A percentile compares a stretch with the other conserved stretches of the same genome.
Conservation (phyloP, 2,797 vertebrate genomes). For the Manis pentadactyla region DNA sequence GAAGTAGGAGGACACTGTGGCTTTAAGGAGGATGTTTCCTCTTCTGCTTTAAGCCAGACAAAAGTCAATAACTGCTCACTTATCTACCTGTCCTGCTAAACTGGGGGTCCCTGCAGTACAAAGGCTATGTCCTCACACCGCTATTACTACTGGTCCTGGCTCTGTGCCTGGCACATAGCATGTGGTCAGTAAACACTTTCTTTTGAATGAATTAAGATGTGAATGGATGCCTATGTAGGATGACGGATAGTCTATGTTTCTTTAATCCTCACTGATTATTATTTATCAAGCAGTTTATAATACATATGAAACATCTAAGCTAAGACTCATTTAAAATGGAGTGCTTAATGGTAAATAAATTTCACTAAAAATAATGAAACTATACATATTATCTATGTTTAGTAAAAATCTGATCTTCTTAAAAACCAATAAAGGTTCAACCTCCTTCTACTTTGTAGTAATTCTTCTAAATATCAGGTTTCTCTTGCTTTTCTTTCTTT, state of each 20-base stretch:
- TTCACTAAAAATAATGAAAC: not conserved
- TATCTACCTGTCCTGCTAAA: not conserved
- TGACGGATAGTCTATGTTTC: not conserved
- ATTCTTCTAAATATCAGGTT: not conserved
- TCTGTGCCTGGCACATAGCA: not conserved
- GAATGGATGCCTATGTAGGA: not conserved
- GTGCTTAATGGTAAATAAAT: not conserved
- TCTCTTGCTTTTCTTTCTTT: not conserved
- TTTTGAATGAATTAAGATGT: not conserved
- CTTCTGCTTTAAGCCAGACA: not conserved
- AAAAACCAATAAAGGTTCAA: not conserved
- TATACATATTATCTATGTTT: not conserved
- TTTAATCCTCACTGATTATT: not conserved
- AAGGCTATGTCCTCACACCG: not conserved
- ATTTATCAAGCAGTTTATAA: not conserved
- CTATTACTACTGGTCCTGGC: not conserved
- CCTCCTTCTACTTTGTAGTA: not conserved
- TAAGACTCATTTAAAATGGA: not conserved
- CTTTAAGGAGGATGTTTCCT: not conserved
- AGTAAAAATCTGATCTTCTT: not conserved
- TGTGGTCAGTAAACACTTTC: not conserved
- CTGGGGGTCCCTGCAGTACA: not conserved
- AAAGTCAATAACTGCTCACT: not conserved
- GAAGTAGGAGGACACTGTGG: not conserved
- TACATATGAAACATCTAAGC: not conserved